Percentiles rank a stretch among this genome's conserved stretches.
These are phyloP conservation scores for Leontocebus nigricollis DNA, from an alignment of 2,797 vertebrate genomes.

Conservation along the genomic window DNA sequence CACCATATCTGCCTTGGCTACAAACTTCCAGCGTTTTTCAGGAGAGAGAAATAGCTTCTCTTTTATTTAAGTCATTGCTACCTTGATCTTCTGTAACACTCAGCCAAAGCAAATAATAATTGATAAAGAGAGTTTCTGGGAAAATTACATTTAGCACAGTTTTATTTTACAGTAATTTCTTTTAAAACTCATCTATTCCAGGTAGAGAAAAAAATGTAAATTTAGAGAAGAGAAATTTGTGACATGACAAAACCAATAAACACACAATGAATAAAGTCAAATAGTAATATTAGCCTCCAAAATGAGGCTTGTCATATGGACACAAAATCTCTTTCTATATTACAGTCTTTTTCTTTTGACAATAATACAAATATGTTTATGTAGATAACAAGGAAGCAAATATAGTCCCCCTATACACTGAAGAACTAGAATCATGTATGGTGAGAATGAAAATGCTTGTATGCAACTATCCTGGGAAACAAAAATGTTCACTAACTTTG, in stretches of 20 bases:
- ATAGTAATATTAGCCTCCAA: conserved; percentile 27
- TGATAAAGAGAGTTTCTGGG: neutral
- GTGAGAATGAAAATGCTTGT: conserved; percentile 26
- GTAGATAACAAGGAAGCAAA: conserved; percentile 30
- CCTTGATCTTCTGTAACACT: neutral
- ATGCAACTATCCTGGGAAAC: conserved; percentile 40
- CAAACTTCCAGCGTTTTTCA: neutral
- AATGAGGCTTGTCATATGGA: neutral
- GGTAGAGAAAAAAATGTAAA: neutral
- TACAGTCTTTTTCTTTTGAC: neutral
- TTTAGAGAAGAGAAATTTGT: neutral
- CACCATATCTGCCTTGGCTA: neutral
- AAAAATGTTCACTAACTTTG: conserved; percentile 58
- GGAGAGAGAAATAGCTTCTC: neutral
- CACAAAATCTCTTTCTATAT: neutral
- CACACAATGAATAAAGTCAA: neutral
- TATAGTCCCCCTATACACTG: neutral
- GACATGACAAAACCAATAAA: neutral
- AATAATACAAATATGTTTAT: conserved; percentile 29
- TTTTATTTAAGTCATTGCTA: neutral
- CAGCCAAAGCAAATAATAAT: neutral
- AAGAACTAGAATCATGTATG: neutral
- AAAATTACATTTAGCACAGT: neutral
- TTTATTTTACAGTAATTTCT: neutral
- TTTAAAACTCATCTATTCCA: neutral